Conservation (phyloP, 2,113 vertebrate genomes). For the Micromys minutus region DNA sequence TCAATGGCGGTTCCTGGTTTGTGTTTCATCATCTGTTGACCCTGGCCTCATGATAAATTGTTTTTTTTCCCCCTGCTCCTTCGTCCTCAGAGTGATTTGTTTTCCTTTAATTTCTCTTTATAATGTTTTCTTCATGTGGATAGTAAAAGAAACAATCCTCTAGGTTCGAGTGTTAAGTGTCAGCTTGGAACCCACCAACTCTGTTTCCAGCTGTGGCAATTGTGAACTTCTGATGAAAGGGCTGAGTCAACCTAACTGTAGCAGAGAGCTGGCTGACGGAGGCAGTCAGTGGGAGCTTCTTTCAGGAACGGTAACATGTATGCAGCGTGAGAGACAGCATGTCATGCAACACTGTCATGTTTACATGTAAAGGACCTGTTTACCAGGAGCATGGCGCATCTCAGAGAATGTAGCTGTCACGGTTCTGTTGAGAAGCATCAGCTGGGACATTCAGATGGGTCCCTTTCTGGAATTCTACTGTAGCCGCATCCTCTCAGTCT, state of each 20-base stretch:
- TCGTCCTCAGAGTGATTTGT: conserved; percentile 38
- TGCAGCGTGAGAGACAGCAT: rapidly evolving
- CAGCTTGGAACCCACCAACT: neutral
- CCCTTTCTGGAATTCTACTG: neutral
- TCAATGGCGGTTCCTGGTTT: neutral
- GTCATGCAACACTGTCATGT: no score
- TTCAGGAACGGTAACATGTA: neutral
- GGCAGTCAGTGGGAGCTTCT: rapidly evolving
- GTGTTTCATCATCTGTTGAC: neutral
- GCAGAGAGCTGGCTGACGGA: rapidly evolving
- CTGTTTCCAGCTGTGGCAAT: conserved; percentile 16
- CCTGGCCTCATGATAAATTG: conserved; percentile 32
- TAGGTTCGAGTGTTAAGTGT: conserved; percentile 35
- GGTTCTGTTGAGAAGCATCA: rapidly evolving
- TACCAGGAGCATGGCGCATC: rapidly evolving
- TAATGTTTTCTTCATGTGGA: conserved; percentile 61
- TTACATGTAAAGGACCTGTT: neutral
- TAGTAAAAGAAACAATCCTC: conserved; percentile 65
- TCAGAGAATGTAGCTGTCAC: rapidly evolving
- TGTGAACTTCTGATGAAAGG: neutral
- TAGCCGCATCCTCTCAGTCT: neutral
- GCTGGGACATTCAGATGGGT: rapidly evolving
- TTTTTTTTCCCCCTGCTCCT: neutral
- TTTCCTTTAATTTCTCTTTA: conserved; percentile 68
- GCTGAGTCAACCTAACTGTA: neutral